phyloP scores from a whole-genome alignment of 1,140 invertebrate genomes.

The Trichomalopsis sarcophagae region DNA sequence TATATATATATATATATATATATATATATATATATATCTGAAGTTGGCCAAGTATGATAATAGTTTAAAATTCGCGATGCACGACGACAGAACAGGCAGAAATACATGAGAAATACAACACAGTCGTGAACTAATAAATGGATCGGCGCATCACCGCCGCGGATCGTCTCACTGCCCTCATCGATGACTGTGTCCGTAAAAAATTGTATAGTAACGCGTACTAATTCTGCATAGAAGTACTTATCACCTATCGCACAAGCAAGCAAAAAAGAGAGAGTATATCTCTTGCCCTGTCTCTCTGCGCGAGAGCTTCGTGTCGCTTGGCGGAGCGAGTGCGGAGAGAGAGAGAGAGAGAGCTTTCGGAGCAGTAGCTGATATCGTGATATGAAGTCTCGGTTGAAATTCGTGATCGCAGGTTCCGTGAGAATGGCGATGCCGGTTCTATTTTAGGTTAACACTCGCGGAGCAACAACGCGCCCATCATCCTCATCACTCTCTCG shows the following conservation, averaged over 20 bases:
- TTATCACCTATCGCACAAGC: background rate
- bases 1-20: too few species aligned
- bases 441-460: constrained; percentile 42
- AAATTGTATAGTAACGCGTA: background rate
- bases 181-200: background rate
- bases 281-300: too few species aligned
- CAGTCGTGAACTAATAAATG: background rate
- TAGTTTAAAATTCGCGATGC: too few species aligned
- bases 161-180: background rate
- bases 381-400: constrained; percentile 13
- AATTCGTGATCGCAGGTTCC: constrained; percentile 23
- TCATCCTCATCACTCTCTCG: background rate
- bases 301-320: background rate
- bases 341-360: background rate
- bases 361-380: background rate
- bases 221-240: background rate
- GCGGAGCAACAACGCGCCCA: background rate
- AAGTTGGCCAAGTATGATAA: too few species aligned
- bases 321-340: background rate
- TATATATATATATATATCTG: too few species aligned
- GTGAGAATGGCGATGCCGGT: constrained; percentile 42
- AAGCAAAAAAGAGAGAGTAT: background rate
- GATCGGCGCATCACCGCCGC: background rate
- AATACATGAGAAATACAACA: too few species aligned
- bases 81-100: too few species aligned